Evolutionary conservation across 2,888 invertebrate genomes (phyloP).

Genomic region (Eutolmus rufibarbis): DNA sequence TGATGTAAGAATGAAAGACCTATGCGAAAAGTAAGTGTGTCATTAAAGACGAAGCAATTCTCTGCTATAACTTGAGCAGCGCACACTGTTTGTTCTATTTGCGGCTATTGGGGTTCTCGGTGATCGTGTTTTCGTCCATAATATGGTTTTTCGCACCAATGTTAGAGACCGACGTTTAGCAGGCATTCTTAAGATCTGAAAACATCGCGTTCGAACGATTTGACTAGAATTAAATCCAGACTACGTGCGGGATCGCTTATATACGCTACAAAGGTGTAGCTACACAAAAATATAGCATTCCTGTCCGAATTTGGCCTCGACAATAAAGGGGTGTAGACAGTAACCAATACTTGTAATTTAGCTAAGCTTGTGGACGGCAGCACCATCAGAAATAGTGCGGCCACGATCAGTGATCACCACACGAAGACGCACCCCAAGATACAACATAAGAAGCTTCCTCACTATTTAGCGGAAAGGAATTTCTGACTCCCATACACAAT

Average conservation of each 20-base stretch:
- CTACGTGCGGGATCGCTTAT: neutral
- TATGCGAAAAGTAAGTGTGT: neutral
- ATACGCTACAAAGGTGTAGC: conserved; percentile 28
- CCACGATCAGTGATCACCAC: neutral
- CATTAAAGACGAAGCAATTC: neutral
- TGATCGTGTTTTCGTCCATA: neutral
- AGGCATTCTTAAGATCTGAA: neutral
- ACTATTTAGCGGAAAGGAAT: conserved; percentile 14
- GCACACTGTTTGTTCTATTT: neutral
- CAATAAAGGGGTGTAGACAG: conserved; percentile 25
- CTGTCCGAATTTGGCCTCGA: conserved; percentile 48
- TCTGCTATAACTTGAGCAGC: neutral
- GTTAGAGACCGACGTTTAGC: neutral
- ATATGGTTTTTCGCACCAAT: neutral
- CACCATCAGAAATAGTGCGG: neutral
- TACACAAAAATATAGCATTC: conserved; percentile 44
- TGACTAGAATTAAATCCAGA: conserved; percentile 1
- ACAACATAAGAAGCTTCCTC: neutral
- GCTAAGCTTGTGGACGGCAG: neutral
- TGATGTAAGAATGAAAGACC: neutral
- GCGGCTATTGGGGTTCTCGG: neutral
- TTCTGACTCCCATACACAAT: conserved; percentile 22
- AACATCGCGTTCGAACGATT: neutral
- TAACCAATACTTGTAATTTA: neutral
- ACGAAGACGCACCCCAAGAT: neutral